Evolutionary conservation across 2,888 invertebrate genomes (phyloP), one percentile per base, ranked within the genome.

Genomic region (Himalopsyche kuldschensis): DNA sequence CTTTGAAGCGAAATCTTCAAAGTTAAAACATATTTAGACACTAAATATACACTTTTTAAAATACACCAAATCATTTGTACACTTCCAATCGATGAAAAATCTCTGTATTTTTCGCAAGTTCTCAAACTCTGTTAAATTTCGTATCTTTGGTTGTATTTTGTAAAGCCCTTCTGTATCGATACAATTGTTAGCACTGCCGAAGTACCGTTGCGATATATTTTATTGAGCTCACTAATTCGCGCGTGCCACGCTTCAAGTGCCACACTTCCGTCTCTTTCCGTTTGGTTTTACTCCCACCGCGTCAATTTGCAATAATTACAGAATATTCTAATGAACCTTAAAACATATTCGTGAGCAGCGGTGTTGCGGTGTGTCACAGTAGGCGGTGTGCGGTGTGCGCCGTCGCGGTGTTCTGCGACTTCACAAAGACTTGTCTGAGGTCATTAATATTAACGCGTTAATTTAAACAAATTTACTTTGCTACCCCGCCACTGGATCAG

Each of bases 251-350:
- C 27, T 69, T 69, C 27, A 27, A 69, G 69, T 27, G 55, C 8
- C 30, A 6, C 30, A 30, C 27, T 24, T 69, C 69, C 27, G 27
- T 27, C 69, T 27, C 69, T 30, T 27, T 27, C 27, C 24, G 69
- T 69, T 69, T 27, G 69, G 69, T 69, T 69, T 69, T 69, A 69
- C 69, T 69, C 27, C 69, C 69, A 69, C 69, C 69, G 75, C 63
- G 82, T 80, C 79, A 78, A 82, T 82, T 84, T 82, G 79, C 83
- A 82, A 84, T 84, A 82, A 84, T 84, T 84, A 82, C 32, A 46
- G 78, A 84, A 84, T 82, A 84, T 82, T 82, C 84, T 82, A 79
- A 82, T 47, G 79, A 46, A 31, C 47, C 47, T 24, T 47, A 79
- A 47, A 79, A 79, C 79, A 79, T 79, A 79, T 79, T 79, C 79